Evolutionary conservation across 2,888 invertebrate genomes (phyloP), one percentile per base, ranked within the genome.

Genomic region (Serrognathus titanus): DNA sequence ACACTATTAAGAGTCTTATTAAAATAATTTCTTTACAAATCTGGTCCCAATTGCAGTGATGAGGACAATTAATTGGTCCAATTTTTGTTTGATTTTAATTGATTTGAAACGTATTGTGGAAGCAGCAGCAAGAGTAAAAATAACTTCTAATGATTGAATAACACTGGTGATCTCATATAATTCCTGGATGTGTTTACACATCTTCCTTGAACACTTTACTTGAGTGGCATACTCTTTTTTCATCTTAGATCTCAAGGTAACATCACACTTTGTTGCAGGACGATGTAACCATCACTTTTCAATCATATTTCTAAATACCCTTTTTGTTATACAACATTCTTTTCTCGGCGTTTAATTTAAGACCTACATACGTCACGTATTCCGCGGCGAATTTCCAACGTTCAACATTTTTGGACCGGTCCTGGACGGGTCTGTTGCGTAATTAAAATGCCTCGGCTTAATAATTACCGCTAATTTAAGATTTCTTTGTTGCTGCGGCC

Each of bases 241-340:
- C 35, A 10, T 41, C 49, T 54, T 36, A 48, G 45, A 35, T 43
- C 24, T 41, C 41, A 13, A 53, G 58, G 53, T 59, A 48, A 53
- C 48, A 47, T 60, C 58, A 50, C 57, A 59, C 59, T 60, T 67
- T 67, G 63, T 62, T 57, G 51, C 53, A 61, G 63, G 62, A 69
- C 67, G 69, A 69, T 69, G 58, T 63, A 68, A 65, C 64, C 63
- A 69, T 70, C 70, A 71, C 63, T 63, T 57, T 66, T 64, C 64
- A 66, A 69, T 69, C 67, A 67, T 62, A 63, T 59, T 53, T 53
- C 45, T 41, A 46, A 35, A 47, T 13, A 49, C 51, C 51, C 41
- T 55, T 45, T 13, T 52, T 31, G 20, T 46, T 20, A 20, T 16
- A 16, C 16, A n/a, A 16, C 16, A 46, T 16, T n/a, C 11, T 13